Evolutionary conservation across 2,888 invertebrate genomes (phyloP).

Genomic region (Ochlodes sylvanus): DNA sequence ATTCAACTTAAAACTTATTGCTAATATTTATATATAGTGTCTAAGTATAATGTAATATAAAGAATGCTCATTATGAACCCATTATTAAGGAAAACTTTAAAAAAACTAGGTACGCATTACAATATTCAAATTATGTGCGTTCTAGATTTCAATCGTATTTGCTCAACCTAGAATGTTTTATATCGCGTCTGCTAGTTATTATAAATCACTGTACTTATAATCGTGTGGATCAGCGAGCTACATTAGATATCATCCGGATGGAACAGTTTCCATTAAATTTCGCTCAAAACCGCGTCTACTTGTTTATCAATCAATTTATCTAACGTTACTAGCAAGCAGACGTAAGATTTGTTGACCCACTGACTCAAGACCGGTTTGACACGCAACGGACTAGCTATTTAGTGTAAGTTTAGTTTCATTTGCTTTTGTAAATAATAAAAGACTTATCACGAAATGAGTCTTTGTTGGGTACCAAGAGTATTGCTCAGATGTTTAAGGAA

Average conservation of each 20-base stretch:
- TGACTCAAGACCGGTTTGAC: conserved; percentile 66
- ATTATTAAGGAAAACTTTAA: neutral
- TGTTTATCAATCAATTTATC: conserved; percentile 81
- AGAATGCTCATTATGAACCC: no score
- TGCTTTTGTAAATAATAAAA: conserved; percentile 41
- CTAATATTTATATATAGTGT: no score
- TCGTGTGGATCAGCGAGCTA: conserved; percentile 59
- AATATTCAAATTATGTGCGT: conserved; percentile 8
- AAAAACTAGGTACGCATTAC: neutral
- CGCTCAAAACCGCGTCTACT: conserved; percentile 67
- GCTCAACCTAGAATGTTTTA: conserved; percentile 40
- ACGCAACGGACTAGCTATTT: conserved; percentile 65
- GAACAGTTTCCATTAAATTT: conserved; percentile 74
- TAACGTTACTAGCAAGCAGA: conserved; percentile 64
- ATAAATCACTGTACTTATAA: conserved; percentile 58
- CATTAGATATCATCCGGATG: conserved; percentile 64
- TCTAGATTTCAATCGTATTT: conserved; percentile 18
- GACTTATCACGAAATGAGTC: conserved; percentile 15
- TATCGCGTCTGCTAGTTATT: conserved; percentile 47
- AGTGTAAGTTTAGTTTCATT: conserved; percentile 52
- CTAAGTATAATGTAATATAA: no score
- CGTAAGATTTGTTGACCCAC: conserved; percentile 70
- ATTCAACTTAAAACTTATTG: neutral
- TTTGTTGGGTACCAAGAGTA: neutral
- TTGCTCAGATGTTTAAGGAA: no score